Base-by-base conservation (phyloP, 2,113 vertebrate species). In the Peromyscus californicus region DNA sequence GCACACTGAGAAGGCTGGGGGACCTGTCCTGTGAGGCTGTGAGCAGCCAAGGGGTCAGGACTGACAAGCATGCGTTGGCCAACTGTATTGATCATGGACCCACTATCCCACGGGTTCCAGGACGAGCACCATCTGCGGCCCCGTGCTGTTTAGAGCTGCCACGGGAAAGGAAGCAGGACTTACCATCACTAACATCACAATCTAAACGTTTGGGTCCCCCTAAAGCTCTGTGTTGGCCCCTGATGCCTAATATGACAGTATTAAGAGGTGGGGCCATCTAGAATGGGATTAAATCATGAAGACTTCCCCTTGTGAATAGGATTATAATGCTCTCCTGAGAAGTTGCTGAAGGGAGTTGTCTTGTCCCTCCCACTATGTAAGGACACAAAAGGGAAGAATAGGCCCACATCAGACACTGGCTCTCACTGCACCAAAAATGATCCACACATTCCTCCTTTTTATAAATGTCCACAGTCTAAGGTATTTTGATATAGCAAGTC, bases 151-250 rank as follows among this genome's bases (percentile, higher is more conserved):
- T 12, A 4, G n/a, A 63, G 75, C 29, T 39, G 0, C 3, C 19
- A 5, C 0, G 0, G n/a, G 0, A 15, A 15, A 69, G 69, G 29
- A 76, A 42, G 75, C 3, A 10, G 1, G 1, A 36, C 61, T 42
- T 16, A 45, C 2, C 10, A 4, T 57, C 59, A 61, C 26, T 29
- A 57, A 59, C 54, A 19, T 39, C 54, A 69, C 19, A 6, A n/a
- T 57, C 17, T 39, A 29, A 74, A 65, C 16, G 48, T 83, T 21
- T 29, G 19, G 12, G 39, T 36, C 36, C 15, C 12, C 63, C 79
- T 33, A 45, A 51, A 63, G 4, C 36, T 2, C 0, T 29, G 39
- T 3, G 21, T 3, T 84, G 79, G 7, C 63, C 69, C n/a, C 33
- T 11, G 42, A 59, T 48, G 82, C 1, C 36, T 31, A 13, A 21